Evolutionary conservation across 2,113 vertebrate genomes (phyloP), one percentile per base, ranked within the genome.

Genomic region (Ciconia stormi): DNA sequence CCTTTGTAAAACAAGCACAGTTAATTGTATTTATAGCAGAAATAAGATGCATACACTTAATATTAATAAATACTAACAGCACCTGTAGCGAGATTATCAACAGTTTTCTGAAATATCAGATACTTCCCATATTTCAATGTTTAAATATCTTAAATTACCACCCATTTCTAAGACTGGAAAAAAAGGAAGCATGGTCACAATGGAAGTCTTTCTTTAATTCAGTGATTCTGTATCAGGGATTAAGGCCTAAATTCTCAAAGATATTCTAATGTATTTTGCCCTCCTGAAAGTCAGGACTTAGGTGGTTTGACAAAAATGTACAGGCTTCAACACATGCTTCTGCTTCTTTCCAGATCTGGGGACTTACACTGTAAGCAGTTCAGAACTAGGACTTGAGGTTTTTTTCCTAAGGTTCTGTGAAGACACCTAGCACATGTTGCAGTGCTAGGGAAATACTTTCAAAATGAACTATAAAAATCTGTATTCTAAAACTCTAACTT

Each of bases 71-170:
- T 72, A 76, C 20, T 63, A 88, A 55, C 11, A 65, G 52, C 23
- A 62, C 42, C 61, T 85, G 30, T 44, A 52, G 56, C 29, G 71
- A 63, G n/a, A 78, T 61, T 74, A 25, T 46, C 47, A 76, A 25
- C 18, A 63, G 22, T 70, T 87, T 82, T 94, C 93, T 94, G 89
- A 95, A 96, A 93, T 85, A 90, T 80, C 93, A 97, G 87, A 89
- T 85, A 82, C 62, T 82, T 93, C 36, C 80, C 34, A 76, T 44
- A 56, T 90, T 93, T 73, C 71, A 58, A 1, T 86, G 47, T 84
- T 87, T 87, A 78, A 87, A 66, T 81, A 81, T 52, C 56, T 73
- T 46, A 46, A 94, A 87, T 91, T 22, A 32, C 61, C 56, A 65
- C 66, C 47, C 61, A 30, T 49, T 19, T 16, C 52, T 69, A 44